Conservation (phyloP, 2,888 invertebrate genomes). For the Zelleria hepariella region DNA sequence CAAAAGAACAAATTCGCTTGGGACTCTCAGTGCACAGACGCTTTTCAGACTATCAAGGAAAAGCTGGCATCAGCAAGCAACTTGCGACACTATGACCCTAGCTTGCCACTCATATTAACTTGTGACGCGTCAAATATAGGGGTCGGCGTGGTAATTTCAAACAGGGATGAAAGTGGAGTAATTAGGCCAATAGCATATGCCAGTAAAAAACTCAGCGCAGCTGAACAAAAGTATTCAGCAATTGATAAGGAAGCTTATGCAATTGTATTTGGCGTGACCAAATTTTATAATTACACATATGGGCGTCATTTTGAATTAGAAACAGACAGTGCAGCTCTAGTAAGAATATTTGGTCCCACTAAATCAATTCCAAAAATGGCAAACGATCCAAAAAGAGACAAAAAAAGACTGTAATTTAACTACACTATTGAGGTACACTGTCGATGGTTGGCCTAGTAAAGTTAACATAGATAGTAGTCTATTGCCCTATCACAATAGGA, state of each 20-base stretch:
- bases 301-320: neutral
- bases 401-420: neutral
- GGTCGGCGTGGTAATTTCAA: neutral
- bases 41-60: constrained; percentile 7
- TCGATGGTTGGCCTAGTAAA: neutral
- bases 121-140: neutral
- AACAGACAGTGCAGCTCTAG: neutral
- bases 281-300: neutral
- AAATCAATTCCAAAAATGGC: neutral
- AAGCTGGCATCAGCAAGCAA: constrained; percentile 1
- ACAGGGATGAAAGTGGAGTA: neutral
- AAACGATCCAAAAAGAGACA: neutral
- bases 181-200: neutral
- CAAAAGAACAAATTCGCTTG: constrained; percentile 6
- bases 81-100: neutral
- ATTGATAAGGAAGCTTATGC: neutral
- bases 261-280: neutral
- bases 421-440: neutral
- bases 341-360: neutral
- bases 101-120: neutral
- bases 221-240: constrained; percentile 4
- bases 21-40: constrained; percentile 5
- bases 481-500: neutral
- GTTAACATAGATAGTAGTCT: neutral
- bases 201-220: neutral